Base-by-base conservation (phyloP, 30 jellyfish, hydroid and myxozoan genomes). In the Turritopsis rubra region DNA sequence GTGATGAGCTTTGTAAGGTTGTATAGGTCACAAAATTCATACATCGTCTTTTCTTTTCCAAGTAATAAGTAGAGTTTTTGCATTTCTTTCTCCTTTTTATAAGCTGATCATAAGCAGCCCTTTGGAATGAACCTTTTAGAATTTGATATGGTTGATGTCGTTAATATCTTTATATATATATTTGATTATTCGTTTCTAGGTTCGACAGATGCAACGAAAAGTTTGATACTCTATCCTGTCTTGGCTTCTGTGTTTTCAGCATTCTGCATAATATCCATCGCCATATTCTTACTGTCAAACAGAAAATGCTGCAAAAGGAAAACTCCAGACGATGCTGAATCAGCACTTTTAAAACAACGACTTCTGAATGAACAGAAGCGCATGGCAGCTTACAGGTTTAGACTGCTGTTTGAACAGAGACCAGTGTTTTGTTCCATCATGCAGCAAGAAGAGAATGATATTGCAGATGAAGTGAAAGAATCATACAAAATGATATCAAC, bases 381-480 rank as follows among this genome's bases (percentile, higher is more conserved):
- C 52, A 77, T 77, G 85, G 70, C 85, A 29, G 71, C 29, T 7
- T 77, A 77, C 71, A 24, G 53, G 28, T 77, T 77, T 29, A 60
- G 24, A 77, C 19, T 24, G 0, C 85, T 75, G 28, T 77, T 60
- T 29, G 85, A 30, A 25, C 71, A 77, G 72, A 82, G 81, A 28
- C 96, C 98, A 31, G 52, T 52, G 54, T 74, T 92, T 75, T 85
- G 90, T 25, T 72, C 95, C 1, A 91, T 83, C 23, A 81, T 92
- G 78, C 98, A 92, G 70, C 98, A 92, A 76, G 95, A 92, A 53
- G 87, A 92, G 24, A 92, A 92, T 74, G 98, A 92, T 26, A 82
- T 92, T 26, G 98, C 98, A 4, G 89, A 92, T 7, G 98, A 92
- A 85, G 98, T 92, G 7, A 87, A 92, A 71, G 84, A 73, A 27